Base-by-base conservation (phyloP, 2,113 vertebrate genomes). In the Perca fluviatilis region DNA sequence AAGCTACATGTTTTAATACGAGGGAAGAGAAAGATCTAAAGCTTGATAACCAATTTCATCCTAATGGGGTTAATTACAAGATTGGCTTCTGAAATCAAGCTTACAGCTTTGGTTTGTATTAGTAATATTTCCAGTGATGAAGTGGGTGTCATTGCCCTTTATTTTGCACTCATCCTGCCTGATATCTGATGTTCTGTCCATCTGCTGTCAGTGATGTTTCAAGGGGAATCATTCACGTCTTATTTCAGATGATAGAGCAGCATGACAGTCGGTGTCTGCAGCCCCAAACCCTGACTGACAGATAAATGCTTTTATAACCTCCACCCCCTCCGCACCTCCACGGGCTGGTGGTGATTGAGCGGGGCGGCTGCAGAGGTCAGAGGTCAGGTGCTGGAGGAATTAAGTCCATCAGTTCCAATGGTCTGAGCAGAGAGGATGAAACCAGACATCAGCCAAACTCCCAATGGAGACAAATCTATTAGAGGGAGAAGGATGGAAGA, bases 231-330 rank as follows among this genome's bases (percentile, higher is more conserved):
- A 19, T 14, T 57, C 68, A 50, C 49, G 47, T 47, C 43, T 40
- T 16, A 51, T 69, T 54, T 53, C 33, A 46, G n/a, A 60, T 5
- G 18, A 23, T 47, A 47, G 62, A 53, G 53, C 70, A 13, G 70
- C 33, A 25, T 19, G 36, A 65, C 49, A 9, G 30, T 60, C 1
- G 1, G 58, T 1, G 61, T 69, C 74, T 53, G 46, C 46, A 33
- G 79, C 47, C 54, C 71, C 1, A 27, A 58, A 57, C 36, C 8
- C 69, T 57, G 63, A 72, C 67, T 71, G 77, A 65, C 77, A 70
- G 74, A 74, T 74, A 87, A 81, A 81, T 73, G 68, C 73, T 88
- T 85, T 79, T 57, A 50, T 85, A 79, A 85, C 82, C 82, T 82
- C 69, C 78, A 77, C 5, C 49, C 47, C 18, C 58, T 10, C 63